Evolutionary conservation across 2,113 vertebrate species (phyloP), one percentile per base, ranked within the genome.

Genomic region (Mastomys natalensis): DNA sequence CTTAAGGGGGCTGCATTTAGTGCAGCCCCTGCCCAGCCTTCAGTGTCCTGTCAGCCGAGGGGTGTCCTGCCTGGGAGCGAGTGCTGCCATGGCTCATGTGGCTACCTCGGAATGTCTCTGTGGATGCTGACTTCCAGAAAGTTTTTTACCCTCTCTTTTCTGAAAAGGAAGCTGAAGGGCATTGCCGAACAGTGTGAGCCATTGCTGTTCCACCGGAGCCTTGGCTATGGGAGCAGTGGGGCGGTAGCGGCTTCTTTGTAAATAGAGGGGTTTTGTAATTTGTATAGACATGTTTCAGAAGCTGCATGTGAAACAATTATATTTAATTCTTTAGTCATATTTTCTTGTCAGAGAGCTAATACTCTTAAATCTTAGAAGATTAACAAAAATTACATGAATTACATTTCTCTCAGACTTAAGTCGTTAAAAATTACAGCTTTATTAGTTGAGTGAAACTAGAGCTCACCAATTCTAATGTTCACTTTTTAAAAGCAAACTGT

Each of bases 331-430:
- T 88, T 89, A 94, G 68, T n/a, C 43, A 48, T 85, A 94, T 76
- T 91, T 86, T 93, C 80, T n/a, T 93, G 82, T 95, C 51, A 91
- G 73, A 89, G 58, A 81, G 43, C 48, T 91, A 70, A 95, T 89
- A 48, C 53, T 93, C 40, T 94, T 93, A 76, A 64, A 76, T 90
- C 64, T 89, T 82, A 12, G 58, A 94, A 82, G 51, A 87, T 80
- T 96, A 96, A 91, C 78, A 91, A 60, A 92, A 93, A 81, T 91
- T 82, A 93, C 78, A 72, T 31, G 55, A 53, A 78, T 93, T 93
- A 62, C 8, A 62, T 94, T 94, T 96, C 72, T 96, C 34, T 84
- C 29, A 45, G 80, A 68, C 8, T 48, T 70, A 73, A 94, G 94
- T 94, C 76, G 77, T 45, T 91, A 48, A 93, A 72, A 93, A 86